phyloP scores from a whole-genome alignment of 2,797 vertebrate species.

The Micropoecilia bifurca region DNA sequence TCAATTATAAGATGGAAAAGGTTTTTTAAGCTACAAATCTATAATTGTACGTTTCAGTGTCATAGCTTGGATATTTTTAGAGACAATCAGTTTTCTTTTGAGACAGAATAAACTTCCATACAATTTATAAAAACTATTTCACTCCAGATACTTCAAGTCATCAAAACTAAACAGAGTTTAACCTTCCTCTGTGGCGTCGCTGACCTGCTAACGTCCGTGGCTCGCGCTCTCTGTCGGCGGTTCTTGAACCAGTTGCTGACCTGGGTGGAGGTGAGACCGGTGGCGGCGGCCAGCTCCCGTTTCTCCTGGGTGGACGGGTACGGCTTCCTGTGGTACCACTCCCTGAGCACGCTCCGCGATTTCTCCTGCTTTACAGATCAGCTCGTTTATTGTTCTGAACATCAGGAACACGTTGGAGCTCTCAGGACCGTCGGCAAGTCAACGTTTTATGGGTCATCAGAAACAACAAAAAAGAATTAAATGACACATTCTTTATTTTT shows the following conservation, averaged over 20 bases:
- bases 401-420: not conserved
- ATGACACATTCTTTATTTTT: not conserved
- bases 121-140: not conserved
- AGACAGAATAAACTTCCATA: not conserved
- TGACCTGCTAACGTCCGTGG: conserved; percentile 25
- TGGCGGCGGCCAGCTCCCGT: conserved; percentile 91
- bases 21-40: not conserved
- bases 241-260: conserved; percentile 99
- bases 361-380: conserved; percentile 66
- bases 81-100: not conserved
- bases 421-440: not conserved
- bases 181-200: not conserved
- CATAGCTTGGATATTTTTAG: not conserved
- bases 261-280: conserved; percentile 92
- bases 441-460: not conserved
- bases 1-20: not conserved
- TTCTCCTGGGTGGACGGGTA: conserved; percentile 89
- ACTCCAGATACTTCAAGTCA: not conserved
- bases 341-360: conserved; percentile 68
- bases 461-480: no score
- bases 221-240: conserved; percentile 90
- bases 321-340: conserved; percentile 73
- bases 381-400: not conserved
- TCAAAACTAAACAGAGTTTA: not conserved
- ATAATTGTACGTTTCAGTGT: not conserved